Conservation (phyloP, 1,140 invertebrate genomes). For the Metaphire vulgaris region DNA sequence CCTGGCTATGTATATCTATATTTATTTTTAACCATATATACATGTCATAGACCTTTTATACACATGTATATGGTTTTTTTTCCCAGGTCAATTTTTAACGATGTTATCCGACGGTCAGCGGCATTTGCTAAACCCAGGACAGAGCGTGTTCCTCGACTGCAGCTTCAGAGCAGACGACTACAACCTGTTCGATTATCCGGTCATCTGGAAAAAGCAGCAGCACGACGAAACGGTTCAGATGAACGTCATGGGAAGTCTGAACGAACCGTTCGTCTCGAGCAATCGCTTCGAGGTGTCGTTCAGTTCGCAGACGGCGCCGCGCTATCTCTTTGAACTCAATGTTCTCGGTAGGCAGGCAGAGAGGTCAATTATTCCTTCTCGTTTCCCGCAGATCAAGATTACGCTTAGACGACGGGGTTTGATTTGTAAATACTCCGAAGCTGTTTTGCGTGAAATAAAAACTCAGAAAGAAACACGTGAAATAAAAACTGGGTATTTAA, state of each 20-base stretch:
- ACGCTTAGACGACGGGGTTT: too few species aligned
- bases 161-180: conserved; percentile 5
- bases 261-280: conserved; percentile 8
- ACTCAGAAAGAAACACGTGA: too few species aligned
- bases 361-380: too few species aligned
- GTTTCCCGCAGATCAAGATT: too few species aligned
- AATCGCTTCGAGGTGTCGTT: conserved; percentile 4
- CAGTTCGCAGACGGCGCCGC: not conserved
- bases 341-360: not conserved
- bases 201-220: conserved; percentile 11
- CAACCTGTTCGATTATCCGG: conserved; percentile 17
- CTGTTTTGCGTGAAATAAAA: too few species aligned
- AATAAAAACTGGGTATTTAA: too few species aligned
- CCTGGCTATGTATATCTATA: too few species aligned
- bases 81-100: not conserved
- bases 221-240: conserved; percentile 7
- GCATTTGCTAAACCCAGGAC: conserved; percentile 5
- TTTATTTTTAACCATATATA: too few species aligned
- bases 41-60: too few species aligned
- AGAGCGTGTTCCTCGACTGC: not conserved
- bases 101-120: conserved; percentile 3
- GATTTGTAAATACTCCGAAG: too few species aligned
- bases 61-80: too few species aligned
- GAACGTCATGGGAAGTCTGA: conserved; percentile 11
- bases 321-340: not conserved